Evolutionary conservation across 2,888 invertebrate species (phyloP), one percentile per base, ranked within the genome.

Genomic region (Cerceris rybyensis): DNA sequence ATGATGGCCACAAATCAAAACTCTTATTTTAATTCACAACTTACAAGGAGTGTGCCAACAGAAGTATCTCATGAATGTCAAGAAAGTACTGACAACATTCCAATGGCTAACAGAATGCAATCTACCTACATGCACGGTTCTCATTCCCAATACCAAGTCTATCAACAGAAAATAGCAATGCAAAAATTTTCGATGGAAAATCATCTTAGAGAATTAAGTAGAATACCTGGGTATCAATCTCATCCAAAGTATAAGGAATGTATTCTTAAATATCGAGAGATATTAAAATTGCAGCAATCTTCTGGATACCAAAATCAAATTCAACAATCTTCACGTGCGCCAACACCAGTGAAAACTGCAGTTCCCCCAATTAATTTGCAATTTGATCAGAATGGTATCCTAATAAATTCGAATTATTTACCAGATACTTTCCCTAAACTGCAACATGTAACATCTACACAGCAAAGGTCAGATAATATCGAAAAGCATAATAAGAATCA

Each of bases 221-320:
- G 89, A 9, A 86, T 91, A 28, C 91, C 91, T 1, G 92, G 91
- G 0, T 91, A 92, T 61, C 88, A 91, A 46, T 87, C 87, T 0
- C 92, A 92, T 73, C 90, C 91, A 0, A 91, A 91, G 58, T 92
- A 92, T 75, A 92, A 91, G 63, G 92, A 92, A 59, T 91, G 87
- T 71, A 65, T 90, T 4, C 83, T 89, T 76, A 88, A 87, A 65
- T 91, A 92, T 42, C 84, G 88, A 8, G 91, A 92, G 70, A 52
- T 91, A 5, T 41, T 91, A 39, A 89, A 91, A 63, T 70, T 90
- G 4, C 92, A 92, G 49, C 90, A 92, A 39, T 86, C 87, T 0
- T 74, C 89, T 4, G 90, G 90, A 11, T 91, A 90, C 59, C 92
- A 90, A 54, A 88, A 81, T 67, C 76, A 83, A 1, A 73, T 90